A percentile compares a stretch with the other conserved stretches of the same genome.
These are phyloP conservation scores for Gymnorhina tibicen DNA, from an alignment of 2,113 vertebrate genomes.

Conservation along the genomic window DNA sequence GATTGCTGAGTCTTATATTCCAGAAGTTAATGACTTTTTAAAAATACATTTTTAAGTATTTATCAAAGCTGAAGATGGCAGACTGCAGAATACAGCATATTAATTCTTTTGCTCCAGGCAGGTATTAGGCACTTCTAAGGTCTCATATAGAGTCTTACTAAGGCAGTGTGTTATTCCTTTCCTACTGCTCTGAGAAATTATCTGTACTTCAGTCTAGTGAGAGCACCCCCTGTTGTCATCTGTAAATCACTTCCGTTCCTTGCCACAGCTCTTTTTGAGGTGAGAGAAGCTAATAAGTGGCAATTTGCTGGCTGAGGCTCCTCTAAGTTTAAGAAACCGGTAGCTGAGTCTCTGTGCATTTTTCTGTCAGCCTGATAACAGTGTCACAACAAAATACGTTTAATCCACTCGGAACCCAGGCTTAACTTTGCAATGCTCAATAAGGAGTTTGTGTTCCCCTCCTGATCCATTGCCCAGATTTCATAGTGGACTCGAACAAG, in stretches of 20 bases:
- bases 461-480: constrained; percentile 8
- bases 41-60: constrained; percentile 86
- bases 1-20: constrained; percentile 69
- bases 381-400: constrained; percentile 60
- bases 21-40: constrained; percentile 82
- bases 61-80: constrained; percentile 83
- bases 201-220: constrained; percentile 79
- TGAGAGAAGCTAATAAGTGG: constrained; percentile 80
- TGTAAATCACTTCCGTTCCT: constrained; percentile 78
- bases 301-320: constrained; percentile 73
- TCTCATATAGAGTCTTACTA: constrained; percentile 74
- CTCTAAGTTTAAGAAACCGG: constrained; percentile 65
- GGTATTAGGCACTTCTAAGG: constrained; percentile 83
- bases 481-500: not conserved
- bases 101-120: constrained; percentile 84
- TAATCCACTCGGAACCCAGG: constrained; percentile 57
- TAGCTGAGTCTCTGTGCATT: constrained; percentile 55
- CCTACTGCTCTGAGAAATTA: constrained; percentile 77
- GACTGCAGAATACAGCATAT: constrained; percentile 75
- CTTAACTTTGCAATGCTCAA: constrained; percentile 49
- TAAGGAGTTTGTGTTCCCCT: constrained; percentile 20
- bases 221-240: constrained; percentile 82
- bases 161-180: constrained; percentile 76
- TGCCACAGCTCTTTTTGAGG: constrained; percentile 78
- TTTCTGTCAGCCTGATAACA: constrained; percentile 66